These are phyloP conservation scores for Chionodraco myersi DNA, from an alignment of 2,113 vertebrate genomes.

Conservation along the genomic window DNA sequence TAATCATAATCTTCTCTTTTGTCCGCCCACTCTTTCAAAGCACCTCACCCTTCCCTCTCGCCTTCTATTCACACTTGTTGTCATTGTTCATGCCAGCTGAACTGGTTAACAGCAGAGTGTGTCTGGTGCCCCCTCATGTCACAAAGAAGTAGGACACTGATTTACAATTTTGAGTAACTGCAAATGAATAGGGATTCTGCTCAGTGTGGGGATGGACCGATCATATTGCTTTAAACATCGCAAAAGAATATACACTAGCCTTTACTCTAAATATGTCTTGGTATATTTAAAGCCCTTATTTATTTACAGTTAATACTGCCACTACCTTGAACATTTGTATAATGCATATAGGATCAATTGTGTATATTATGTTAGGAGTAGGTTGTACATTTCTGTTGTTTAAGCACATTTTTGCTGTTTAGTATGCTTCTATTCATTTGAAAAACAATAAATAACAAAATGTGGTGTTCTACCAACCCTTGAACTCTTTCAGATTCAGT, in stretches of 20 bases:
- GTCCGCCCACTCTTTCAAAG: slow-evolving; percentile 50
- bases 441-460: background rate
- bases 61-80: slow-evolving; percentile 1
- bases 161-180: background rate
- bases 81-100: slow-evolving; percentile 15
- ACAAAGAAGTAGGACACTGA: slow-evolving; percentile 42
- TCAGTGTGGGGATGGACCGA: background rate
- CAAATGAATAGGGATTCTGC: background rate
- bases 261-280: background rate
- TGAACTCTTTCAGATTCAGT: slow-evolving; percentile 72
- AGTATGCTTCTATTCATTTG: background rate
- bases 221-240: background rate
- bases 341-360: too few relatives aligned
- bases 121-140: slow-evolving; percentile 70
- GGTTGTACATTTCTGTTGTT: background rate
- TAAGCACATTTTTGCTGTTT: background rate
- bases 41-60: background rate
- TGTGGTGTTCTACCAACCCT: background rate
- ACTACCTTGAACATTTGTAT: too few relatives aligned
- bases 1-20: slow-evolving; percentile 57
- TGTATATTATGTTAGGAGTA: too few relatives aligned
- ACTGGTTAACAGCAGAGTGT: slow-evolving; percentile 30
- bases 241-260: background rate
- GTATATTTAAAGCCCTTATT: background rate
- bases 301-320: background rate